Evolutionary conservation across 1,140 invertebrate species (phyloP).

Genomic region (Lineus longissimus): DNA sequence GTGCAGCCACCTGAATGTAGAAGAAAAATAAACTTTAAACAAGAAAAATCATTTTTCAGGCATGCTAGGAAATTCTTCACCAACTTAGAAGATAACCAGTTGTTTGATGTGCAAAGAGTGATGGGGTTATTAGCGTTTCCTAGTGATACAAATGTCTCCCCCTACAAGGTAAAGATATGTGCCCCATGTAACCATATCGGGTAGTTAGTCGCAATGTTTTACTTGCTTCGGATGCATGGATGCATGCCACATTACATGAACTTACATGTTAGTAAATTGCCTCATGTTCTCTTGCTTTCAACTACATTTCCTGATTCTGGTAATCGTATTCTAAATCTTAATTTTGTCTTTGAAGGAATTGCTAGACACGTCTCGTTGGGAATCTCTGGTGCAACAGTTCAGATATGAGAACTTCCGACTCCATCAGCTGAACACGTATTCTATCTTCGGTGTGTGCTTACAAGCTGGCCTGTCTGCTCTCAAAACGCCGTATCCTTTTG

Average conservation of each 20-base stretch:
- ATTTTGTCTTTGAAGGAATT: slow-evolving; percentile 56
- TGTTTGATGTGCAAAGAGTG: slow-evolving; percentile 83
- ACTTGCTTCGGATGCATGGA: neutral
- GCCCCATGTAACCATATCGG: neutral
- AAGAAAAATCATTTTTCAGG: slow-evolving; percentile 47
- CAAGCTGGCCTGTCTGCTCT: slow-evolving; percentile 90
- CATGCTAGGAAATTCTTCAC: slow-evolving; percentile 92
- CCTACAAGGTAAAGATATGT: slow-evolving; percentile 58
- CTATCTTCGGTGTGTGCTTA: slow-evolving; percentile 84
- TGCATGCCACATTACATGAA: slow-evolving; percentile 1
- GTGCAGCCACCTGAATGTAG: no score
- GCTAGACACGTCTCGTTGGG: slow-evolving; percentile 70
- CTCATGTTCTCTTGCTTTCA: no score
- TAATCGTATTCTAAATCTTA: slow-evolving; percentile 6
- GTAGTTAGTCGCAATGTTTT: neutral
- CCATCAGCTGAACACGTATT: slow-evolving; percentile 86
- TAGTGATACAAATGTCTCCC: slow-evolving; percentile 65
- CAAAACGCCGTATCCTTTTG: slow-evolving; percentile 75
- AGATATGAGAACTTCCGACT: slow-evolving; percentile 89
- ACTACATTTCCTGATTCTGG: neutral
- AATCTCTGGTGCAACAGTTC: slow-evolving; percentile 82
- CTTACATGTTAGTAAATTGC: neutral
- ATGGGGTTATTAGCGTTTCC: slow-evolving; percentile 94
- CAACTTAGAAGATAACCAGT: slow-evolving; percentile 68
- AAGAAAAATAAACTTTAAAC: no score